Evolutionary conservation across 2,888 invertebrate species (phyloP), one percentile per base, ranked within the genome.

Genomic region (Drosophila demipolita): DNA sequence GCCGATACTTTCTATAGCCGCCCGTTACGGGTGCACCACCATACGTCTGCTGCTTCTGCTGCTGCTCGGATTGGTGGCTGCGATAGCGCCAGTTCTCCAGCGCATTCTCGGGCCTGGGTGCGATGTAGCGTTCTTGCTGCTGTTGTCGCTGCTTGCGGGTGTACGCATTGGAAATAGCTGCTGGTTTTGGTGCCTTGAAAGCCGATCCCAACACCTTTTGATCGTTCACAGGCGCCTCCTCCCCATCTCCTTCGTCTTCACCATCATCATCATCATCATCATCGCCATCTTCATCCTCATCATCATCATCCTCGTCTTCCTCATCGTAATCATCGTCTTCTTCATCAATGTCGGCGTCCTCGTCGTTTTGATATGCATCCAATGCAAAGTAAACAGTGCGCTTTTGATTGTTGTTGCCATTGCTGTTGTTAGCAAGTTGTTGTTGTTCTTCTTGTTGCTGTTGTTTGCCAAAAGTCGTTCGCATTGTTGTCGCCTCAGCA

Each of bases 41-140:
- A 23, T 52, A 45, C 1, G 23, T 23, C 23, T 54, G 11, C 26
- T 63, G 48, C 63, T 82, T 80, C 45, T 86, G 81, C 55, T 78
- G 79, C 48, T 83, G 78, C 53, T 90, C 80, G 12, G 89, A 80
- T 67, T 82, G 85, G 40, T 89, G 85, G 60, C 89, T 90, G 63
- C 92, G 92, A 73, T 90, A 86, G 66, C 93, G 93, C 93, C 93
- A 93, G 69, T 93, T 93, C 67, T 93, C 92, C 36, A 33, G 42
- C 49, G 63, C 59, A 36, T 75, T 54, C 63, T 78, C 83, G 2
- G 76, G 70, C 20, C 80, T 83, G 49, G 83, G 78, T 12, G 54
- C 68, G 20, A 75, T 71, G 32, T 89, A 89, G 36, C 83, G 73
- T 48, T 66, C 76, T 33, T 78, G 80, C 52, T 76, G 78, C 66